These are phyloP conservation scores for Palythoa heliodiscus DNA, from an alignment of 92 coral and sea anemone genomes.

Conservation along the genomic window DNA sequence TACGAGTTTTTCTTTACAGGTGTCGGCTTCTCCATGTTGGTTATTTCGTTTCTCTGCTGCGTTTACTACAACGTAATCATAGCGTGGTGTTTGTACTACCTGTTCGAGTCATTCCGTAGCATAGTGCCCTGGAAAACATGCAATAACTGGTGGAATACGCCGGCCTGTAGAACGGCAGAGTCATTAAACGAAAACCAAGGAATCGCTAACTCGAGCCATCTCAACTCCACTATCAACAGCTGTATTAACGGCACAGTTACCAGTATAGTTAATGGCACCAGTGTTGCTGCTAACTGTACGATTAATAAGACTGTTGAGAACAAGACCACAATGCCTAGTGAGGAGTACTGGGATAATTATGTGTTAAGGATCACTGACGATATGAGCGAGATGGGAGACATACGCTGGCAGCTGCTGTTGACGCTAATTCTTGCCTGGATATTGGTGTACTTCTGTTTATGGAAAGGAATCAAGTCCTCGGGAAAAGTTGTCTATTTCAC, in stretches of 20 bases:
- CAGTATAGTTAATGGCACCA: constrained; percentile 52
- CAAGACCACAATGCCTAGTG: constrained; percentile 83
- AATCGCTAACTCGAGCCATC: constrained; percentile 10
- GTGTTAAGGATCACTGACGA: constrained; percentile 77
- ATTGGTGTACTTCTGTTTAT: constrained; percentile 93
- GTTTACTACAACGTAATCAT: constrained; percentile 98
- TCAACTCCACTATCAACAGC: constrained; percentile 37
- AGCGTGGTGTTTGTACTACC: constrained; percentile 97
- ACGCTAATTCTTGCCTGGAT: constrained; percentile 92
- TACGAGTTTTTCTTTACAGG: constrained; percentile 49
- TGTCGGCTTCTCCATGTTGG: constrained; percentile 98
- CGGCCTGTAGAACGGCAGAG: constrained; percentile 63
- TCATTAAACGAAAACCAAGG: background rate
- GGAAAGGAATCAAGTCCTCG: constrained; percentile 99
- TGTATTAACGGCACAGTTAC: constrained; percentile 65
- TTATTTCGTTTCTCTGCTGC: constrained; percentile 88
- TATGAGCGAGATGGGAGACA: constrained; percentile 75
- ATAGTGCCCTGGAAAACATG: constrained; percentile 95
- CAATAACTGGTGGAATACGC: constrained; percentile 92
- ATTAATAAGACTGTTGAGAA: constrained; percentile 23
- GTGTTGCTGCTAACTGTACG: constrained; percentile 44
- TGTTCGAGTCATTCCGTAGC: constrained; percentile 87
- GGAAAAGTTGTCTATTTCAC: constrained; percentile 99
- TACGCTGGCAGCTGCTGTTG: constrained; percentile 89
- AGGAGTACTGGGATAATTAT: constrained; percentile 92